Evolutionary conservation across 2,797 vertebrate genomes (phyloP), one percentile per base, ranked within the genome.

Genomic region (Enteromius trimaculatus): DNA sequence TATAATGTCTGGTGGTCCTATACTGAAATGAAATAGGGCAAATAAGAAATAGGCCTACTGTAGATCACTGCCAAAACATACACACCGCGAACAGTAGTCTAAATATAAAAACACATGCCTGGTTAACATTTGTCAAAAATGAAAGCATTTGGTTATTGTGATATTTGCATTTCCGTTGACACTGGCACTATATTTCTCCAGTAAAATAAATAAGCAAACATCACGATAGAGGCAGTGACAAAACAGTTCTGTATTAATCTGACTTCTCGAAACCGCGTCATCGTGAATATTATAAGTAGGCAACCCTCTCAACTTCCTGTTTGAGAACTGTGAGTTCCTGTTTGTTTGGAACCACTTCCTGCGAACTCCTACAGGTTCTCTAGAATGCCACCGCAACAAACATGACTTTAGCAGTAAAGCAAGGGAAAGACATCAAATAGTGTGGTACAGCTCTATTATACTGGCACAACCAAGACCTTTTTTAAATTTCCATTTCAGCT

Each of bases 321-420:
- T 69, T 21, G 80, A 68, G 70, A 89, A 49, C 53, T 80, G 31
- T 31, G 68, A 80, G 87, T 91, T 92, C 91, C 91, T 92, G 87
- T 85, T 75, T 55, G 75, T 89, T 91, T 88, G 90, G 90, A 79
- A 81, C 58, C 55, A 86, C 81, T 88, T 83, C 83, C 64, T 53
- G 11, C 82, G 9, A 29, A 47, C 44, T 82, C 29, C 42, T 19
- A 29, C 70, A 76, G 39, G 11, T 39, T 49, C 53, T 60, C 21
- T 26, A 64, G 44, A 75, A 79, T 76, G 70, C 23, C 62, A 34
- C 53, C 21, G 42, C n/a, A 16, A n/a, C 34, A 37, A 60, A 26
- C 31, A 51, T 58, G 71, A 71, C 31, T 65, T 21, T 8, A 72
- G 55, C 31, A 42, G 6, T 21, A 16, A 55, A 37, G n/a, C 2